Evolutionary conservation across 2,888 invertebrate species (phyloP).

Genomic region (Amphipyra berbera): DNA sequence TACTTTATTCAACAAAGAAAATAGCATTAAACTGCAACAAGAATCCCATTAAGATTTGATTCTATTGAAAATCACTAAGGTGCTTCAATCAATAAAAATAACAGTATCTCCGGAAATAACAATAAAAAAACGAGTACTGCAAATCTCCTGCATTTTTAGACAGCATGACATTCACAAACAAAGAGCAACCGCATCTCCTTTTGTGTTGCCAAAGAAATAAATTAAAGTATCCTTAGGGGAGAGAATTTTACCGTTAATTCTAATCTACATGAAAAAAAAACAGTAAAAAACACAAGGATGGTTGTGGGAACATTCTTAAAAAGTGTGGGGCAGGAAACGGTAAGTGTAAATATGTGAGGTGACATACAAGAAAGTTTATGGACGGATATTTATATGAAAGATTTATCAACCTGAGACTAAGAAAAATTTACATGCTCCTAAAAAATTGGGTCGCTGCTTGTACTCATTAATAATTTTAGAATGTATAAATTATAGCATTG

Average conservation of each 20-base stretch:
- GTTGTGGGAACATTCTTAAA: slow-evolving; percentile 86
- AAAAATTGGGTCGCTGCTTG: slow-evolving; percentile 39
- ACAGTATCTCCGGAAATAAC: slow-evolving; percentile 33
- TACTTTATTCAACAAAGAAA: background rate
- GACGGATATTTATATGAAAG: slow-evolving; percentile 82
- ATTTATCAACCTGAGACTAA: slow-evolving; percentile 70
- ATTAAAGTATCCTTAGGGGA: slow-evolving; percentile 88
- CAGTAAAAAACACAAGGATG: slow-evolving; percentile 77
- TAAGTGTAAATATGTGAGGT: slow-evolving; percentile 85
- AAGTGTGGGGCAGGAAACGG: slow-evolving; percentile 82
- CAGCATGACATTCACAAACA: slow-evolving; percentile 78
- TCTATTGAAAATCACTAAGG: slow-evolving; percentile 23
- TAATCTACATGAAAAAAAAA: slow-evolving; percentile 82
- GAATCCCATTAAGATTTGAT: slow-evolving; percentile 23
- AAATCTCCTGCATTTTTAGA: slow-evolving; percentile 65
- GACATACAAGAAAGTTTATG: slow-evolving; percentile 79
- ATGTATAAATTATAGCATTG: too few species aligned
- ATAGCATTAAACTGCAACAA: background rate
- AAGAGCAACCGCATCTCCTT: slow-evolving; percentile 83
- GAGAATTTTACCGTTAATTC: slow-evolving; percentile 87
- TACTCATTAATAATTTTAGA: slow-evolving; percentile 11
- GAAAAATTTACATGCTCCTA: slow-evolving; percentile 19
- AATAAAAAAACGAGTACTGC: slow-evolving; percentile 45
- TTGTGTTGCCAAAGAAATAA: slow-evolving; percentile 85
- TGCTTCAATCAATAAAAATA: slow-evolving; percentile 44